Evolutionary conservation across 1,140 invertebrate genomes (phyloP).

Genomic region (Drosophila subpulchrella): DNA sequence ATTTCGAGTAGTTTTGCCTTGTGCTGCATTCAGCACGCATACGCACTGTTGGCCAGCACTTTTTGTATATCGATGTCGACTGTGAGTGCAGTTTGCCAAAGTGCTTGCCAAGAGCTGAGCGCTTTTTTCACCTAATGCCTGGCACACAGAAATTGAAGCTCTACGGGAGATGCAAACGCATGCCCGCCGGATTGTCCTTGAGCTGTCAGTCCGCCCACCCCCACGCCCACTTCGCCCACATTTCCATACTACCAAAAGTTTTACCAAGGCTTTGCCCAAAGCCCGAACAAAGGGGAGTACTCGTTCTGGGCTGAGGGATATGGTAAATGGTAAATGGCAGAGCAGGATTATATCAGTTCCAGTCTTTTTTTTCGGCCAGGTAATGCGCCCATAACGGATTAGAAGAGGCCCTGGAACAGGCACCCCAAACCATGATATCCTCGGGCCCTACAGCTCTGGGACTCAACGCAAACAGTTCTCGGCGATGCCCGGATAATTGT

Average conservation of each 20-base stretch:
- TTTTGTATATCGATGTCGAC: slow-evolving; percentile 49
- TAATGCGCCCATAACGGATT: slow-evolving; percentile 41
- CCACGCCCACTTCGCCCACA: background rate
- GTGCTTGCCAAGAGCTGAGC: slow-evolving; percentile 42
- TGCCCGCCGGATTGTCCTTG: slow-evolving; percentile 49
- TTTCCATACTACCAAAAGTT: slow-evolving; percentile 22
- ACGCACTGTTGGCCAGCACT: slow-evolving; percentile 55
- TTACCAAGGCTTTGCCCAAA: background rate
- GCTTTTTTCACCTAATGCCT: slow-evolving; percentile 45
- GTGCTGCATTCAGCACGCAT: slow-evolving; percentile 32
- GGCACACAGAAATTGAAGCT: slow-evolving; percentile 55
- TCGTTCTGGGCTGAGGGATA: background rate
- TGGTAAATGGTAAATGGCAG: slow-evolving; percentile 4
- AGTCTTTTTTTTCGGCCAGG: slow-evolving; percentile 3
- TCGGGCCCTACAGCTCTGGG: slow-evolving; percentile 4
- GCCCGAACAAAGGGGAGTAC: slow-evolving; percentile 3
- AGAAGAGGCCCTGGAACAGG: background rate
- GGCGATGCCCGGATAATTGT: slow-evolving; percentile 65
- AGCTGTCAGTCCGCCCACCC: slow-evolving; percentile 7
- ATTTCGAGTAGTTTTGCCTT: slow-evolving; percentile 28
- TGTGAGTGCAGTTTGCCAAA: slow-evolving; percentile 41
- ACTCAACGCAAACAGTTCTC: slow-evolving; percentile 37
- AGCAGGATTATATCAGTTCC: slow-evolving; percentile 22
- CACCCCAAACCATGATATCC: background rate
- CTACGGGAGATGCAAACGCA: slow-evolving; percentile 39